Evolutionary conservation across 1,140 invertebrate species (phyloP), one percentile per base, ranked within the genome.

Genomic region (Tetranychus cinnabarinus): DNA sequence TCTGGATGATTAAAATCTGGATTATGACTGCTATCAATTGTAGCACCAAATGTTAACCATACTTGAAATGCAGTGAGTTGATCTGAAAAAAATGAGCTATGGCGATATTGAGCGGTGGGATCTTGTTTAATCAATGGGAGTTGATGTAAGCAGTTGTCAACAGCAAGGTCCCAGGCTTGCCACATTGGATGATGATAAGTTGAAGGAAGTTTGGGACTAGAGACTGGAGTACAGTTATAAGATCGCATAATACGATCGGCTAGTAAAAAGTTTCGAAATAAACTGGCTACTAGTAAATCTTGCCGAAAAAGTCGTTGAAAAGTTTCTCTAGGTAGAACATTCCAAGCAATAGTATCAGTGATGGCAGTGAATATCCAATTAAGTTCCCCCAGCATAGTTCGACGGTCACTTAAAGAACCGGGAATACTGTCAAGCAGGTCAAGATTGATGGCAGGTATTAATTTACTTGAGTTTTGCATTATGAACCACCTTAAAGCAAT

Each of bases 341-440:
- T 96, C 93, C 93, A 99, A 0, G 95, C 95, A 70, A 99, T 97
- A n/a, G 95, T 98, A 72, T 98, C 95, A 2, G 95, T 98, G 60
- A 99, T 97, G 7, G 95, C 95, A 45, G 95, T 98, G 75, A 98
- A 98, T 70, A 99, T 96, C 95, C 95, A 99, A 77, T 98, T 98
- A 50, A 99, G 76, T 77, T 98, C 93, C 59, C 95, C 95, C 62
- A 97, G 78, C 85, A 97, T 92, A 36, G 95, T 97, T 67, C 90
- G 79, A 45, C 95, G 78, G 76, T 98, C 95, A 66, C 84, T 90
- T 60, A 96, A 78, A 70, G 86, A 82, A 7, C 95, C 95, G 45
- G 93, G 95, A 67, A 99, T 91, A 74, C 87, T 88, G 68, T 95
- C 89, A 61, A 93, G 84, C 63, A 87, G 75, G 64, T 93, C 88